Conservation (phyloP, 2,113 vertebrate species). For the Stercorarius parasiticus region DNA sequence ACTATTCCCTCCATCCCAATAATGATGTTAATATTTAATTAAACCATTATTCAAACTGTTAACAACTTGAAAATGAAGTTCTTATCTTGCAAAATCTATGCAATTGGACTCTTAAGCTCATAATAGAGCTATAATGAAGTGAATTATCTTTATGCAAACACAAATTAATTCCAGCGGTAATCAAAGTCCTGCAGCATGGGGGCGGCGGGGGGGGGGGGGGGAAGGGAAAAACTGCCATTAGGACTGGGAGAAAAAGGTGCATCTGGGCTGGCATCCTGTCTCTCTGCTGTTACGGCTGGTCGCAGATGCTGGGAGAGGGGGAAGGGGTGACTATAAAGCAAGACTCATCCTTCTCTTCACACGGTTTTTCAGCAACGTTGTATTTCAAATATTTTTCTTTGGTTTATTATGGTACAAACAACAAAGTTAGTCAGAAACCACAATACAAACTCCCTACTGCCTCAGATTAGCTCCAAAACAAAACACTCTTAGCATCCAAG, state of each 20-base stretch:
- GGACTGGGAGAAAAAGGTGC: not conserved
- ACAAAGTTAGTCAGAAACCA: not conserved
- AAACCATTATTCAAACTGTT: not conserved
- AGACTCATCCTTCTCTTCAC: not conserved
- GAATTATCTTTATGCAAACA: not conserved
- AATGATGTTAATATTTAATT: not conserved
- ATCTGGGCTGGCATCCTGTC: not conserved
- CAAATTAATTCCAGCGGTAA: not conserved
- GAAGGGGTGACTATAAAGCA: not conserved
- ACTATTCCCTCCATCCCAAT: not conserved
- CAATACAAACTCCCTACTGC: not conserved
- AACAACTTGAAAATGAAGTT: not conserved
- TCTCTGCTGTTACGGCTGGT: not conserved
- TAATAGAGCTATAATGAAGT: not conserved
- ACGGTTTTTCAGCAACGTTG: not conserved
- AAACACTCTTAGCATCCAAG: not conserved
- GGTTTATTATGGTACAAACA: not conserved
- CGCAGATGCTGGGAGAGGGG: fast-evolving
- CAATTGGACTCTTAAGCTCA: not conserved
- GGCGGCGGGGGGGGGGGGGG: not conserved
- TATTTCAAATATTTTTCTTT: not conserved
- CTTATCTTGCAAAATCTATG: not conserved
- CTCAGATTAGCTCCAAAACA: not conserved
- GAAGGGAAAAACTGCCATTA: not conserved
- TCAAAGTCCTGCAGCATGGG: not conserved